Conservation (phyloP, 1,140 invertebrate genomes). For the Heliothis virescens region DNA sequence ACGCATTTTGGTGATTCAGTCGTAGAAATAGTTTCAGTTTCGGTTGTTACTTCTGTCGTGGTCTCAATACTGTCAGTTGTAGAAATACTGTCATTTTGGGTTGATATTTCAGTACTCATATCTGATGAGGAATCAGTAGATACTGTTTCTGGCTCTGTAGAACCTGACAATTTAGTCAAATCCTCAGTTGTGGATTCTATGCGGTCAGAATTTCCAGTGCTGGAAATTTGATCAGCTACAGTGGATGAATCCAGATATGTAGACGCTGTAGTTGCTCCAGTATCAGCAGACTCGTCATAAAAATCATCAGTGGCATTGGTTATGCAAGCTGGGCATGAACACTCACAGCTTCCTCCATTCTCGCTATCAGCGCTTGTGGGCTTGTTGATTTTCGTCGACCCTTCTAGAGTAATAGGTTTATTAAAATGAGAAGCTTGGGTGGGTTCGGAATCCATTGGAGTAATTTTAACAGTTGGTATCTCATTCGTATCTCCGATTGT, state of each 20-base stretch:
- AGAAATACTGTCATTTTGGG: conserved; percentile 6
- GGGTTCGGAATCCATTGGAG: conserved; percentile 81
- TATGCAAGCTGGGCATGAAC: conserved; percentile 89
- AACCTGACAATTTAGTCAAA: conserved; percentile 4
- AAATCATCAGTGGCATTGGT: conserved; percentile 78
- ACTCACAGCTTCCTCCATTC: conserved; percentile 90
- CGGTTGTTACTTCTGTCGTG: conserved; percentile 57
- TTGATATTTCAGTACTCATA: conserved; percentile 9
- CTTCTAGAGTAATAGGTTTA: conserved; percentile 73
- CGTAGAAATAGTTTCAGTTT: conserved; percentile 68
- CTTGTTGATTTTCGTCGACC: conserved; percentile 62
- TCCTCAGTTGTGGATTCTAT: conserved; percentile 34
- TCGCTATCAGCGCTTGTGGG: conserved; percentile 69
- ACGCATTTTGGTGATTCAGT: conserved; percentile 82
- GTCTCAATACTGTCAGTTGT: conserved; percentile 41
- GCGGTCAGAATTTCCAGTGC: conserved; percentile 26
- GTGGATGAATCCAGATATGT: conserved; percentile 39
- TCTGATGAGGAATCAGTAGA: conserved; percentile 44
- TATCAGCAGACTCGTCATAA: conserved; percentile 73
- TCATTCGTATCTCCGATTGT: conserved; percentile 86
- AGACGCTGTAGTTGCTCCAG: conserved; percentile 58
- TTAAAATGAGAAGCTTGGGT: conserved; percentile 80
- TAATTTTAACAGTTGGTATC: conserved; percentile 87
- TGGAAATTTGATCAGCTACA: conserved; percentile 45
- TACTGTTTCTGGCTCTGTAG: conserved; percentile 44